Conservation (phyloP, 2,113 vertebrate species). For the Hystrix brachyura region DNA sequence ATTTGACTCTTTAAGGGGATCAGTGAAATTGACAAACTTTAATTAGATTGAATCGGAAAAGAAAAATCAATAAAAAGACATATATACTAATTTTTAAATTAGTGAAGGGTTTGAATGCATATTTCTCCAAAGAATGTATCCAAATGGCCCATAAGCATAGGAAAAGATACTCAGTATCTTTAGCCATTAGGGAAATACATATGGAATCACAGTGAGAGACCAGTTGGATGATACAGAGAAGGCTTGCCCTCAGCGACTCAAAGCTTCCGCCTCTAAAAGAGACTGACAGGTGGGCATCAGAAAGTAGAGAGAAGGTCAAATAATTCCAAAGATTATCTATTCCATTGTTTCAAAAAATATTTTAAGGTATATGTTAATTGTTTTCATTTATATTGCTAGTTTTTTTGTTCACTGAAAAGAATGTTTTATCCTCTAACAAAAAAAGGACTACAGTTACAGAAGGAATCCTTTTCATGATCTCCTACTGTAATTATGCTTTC, state of each 20-base stretch:
- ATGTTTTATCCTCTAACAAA: background rate
- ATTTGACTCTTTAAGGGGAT: background rate
- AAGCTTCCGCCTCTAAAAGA: background rate
- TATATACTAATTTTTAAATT: background rate
- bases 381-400: background rate
- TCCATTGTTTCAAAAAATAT: background rate
- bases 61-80: background rate
- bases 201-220: background rate
- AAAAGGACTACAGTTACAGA: background rate
- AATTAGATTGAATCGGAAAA: background rate
- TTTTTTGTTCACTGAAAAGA: background rate
- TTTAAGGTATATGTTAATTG: background rate
- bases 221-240: background rate
- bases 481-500: background rate
- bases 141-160: background rate
- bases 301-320: background rate
- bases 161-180: background rate
- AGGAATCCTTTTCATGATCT: background rate
- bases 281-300: background rate
- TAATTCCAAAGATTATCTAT: background rate
- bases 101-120: background rate
- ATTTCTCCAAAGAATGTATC: background rate
- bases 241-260: background rate
- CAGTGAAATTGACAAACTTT: background rate
- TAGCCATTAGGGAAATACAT: background rate